phyloP scores from a whole-genome alignment of 2,113 vertebrate genomes.

The Gnathonemus echidnorhynchus region DNA sequence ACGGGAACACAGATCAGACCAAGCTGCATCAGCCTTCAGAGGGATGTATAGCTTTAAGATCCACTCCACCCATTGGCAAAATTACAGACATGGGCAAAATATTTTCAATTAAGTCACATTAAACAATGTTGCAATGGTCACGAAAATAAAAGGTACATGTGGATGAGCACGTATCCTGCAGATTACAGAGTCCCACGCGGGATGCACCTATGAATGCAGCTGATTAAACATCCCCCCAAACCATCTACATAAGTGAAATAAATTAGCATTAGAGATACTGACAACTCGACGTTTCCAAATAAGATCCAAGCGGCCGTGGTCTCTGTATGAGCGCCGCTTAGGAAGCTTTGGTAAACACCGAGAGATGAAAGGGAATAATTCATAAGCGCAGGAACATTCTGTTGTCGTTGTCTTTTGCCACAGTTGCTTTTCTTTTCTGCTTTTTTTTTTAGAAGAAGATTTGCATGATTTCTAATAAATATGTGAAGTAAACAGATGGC shows the following conservation, averaged over 20 bases:
- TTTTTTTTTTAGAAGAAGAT: conserved; percentile 7
- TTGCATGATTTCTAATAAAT: conserved; percentile 24
- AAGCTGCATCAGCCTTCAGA: not conserved
- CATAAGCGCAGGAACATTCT: conserved; percentile 11
- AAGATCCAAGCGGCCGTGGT: not conserved
- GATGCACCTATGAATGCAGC: not conserved
- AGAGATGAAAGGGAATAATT: conserved; percentile 16
- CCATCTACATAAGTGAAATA: not conserved
- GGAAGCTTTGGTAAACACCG: conserved; percentile 4
- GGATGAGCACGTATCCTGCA: not conserved
- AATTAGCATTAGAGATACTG: not conserved
- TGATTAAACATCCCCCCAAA: not conserved
- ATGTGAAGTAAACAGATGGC: conserved; percentile 7
- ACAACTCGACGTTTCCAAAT: not conserved
- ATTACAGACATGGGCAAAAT: not conserved
- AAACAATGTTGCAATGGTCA: not conserved
- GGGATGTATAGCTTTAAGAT: not conserved
- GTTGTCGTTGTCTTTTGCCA: conserved; percentile 17
- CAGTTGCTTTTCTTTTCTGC: not conserved
- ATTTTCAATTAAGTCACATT: not conserved
- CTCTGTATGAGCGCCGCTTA: not conserved
- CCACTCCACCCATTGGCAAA: not conserved
- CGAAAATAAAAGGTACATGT: not conserved
- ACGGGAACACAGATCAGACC: not conserved
- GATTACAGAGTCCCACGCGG: not conserved